Evolutionary conservation across 2,888 invertebrate genomes (phyloP), one percentile per base, ranked within the genome.

Genomic region (Eupithecia tripunctaria): DNA sequence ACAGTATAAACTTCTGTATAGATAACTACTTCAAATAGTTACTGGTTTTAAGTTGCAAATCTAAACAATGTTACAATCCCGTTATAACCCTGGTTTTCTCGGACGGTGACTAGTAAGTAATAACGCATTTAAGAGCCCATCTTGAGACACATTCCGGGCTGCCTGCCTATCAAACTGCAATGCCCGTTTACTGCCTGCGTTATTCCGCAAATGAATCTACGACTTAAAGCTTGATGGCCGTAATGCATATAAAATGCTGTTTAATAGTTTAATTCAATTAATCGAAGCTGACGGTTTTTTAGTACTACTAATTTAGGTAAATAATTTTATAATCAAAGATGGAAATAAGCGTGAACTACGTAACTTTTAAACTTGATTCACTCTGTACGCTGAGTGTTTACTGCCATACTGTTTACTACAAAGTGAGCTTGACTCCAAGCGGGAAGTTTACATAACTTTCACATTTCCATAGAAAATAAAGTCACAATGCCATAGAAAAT

Each of bases 111-210:
- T 79, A 84, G 86, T 86, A 85, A 85, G 84, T 87, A 88, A 86
- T 89, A 87, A 87, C 82, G 84, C 84, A 85, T 82, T 87, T 88
- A 87, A 87, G 84, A 81, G 85, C 84, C 87, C 81, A 85, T 87
- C 85, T 80, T 76, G 78, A 68, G 76, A 76, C 82, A 84, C 84
- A 84, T 86, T 85, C 82, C 77, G 79, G 29, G 70, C 82, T 78
- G 75, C 78, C 79, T 80, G 84, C 86, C 88, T 89, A 89, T 90
- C 88, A 90, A 89, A 88, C 81, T 88, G 88, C 88, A 87, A 85
- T 89, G 87, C 86, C 85, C 80, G 86, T 90, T 90, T 88, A 90
- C 85, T 88, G 83, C 78, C 82, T 68, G 80, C 84, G 84, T 88
- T 86, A 88, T 85, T 85, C 82, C 83, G 78, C 81, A 81, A 82